Percentiles rank a stretch among this genome's conserved stretches.
phyloP scores from a whole-genome alignment of 2,797 vertebrate species.

The Gastrophryne carolinensis region DNA sequence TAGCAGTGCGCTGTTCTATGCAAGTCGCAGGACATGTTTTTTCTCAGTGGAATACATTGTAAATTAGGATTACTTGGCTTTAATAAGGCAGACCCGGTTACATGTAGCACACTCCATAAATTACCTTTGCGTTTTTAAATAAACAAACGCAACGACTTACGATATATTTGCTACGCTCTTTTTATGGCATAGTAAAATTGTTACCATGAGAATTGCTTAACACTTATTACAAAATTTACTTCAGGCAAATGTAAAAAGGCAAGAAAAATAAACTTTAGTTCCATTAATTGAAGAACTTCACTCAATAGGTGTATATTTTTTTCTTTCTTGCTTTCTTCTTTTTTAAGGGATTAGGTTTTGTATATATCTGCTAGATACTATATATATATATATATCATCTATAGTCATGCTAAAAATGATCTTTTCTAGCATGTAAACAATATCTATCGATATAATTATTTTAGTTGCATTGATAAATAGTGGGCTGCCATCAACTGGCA shows the following conservation, averaged over 20 bases:
- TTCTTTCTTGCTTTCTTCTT: background rate
- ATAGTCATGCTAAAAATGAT: background rate
- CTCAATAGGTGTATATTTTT: slow-evolving; percentile 51
- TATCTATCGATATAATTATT: background rate
- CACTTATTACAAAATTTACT: slow-evolving; percentile 79
- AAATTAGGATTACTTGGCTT: slow-evolving; percentile 73
- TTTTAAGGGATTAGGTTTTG: background rate
- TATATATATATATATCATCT: background rate
- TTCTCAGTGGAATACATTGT: slow-evolving; percentile 71
- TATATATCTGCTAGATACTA: no score
- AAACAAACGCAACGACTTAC: slow-evolving; percentile 79
- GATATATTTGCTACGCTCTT: slow-evolving; percentile 80
- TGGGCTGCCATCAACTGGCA: no score
- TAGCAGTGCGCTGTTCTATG: slow-evolving; percentile 62
- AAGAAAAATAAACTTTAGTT: slow-evolving; percentile 76
- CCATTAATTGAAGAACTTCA: slow-evolving; percentile 71
- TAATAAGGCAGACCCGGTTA: slow-evolving; percentile 74
- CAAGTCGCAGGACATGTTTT: slow-evolving; percentile 70
- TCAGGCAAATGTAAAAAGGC: slow-evolving; percentile 76
- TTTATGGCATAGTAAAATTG: slow-evolving; percentile 81
- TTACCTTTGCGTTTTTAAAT: slow-evolving; percentile 79
- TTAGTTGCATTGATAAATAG: no score
- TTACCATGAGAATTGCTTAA: slow-evolving; percentile 83
- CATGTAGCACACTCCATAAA: slow-evolving; percentile 82
- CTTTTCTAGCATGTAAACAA: background rate